Conservation (phyloP, 2,797 vertebrate genomes). For the Austrolebias charrua region DNA sequence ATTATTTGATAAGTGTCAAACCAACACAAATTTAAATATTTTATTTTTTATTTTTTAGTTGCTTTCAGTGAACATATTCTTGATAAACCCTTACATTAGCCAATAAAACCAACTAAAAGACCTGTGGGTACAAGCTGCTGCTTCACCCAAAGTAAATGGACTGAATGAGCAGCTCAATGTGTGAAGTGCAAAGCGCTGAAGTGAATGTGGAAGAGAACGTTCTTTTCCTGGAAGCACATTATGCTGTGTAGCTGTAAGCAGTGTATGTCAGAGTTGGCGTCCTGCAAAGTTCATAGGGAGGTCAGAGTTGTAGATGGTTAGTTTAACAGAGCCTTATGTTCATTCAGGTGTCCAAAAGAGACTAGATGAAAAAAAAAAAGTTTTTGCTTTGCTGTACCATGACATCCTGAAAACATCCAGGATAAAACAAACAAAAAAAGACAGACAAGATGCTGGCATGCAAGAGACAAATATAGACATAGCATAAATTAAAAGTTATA, state of each 20-base stretch:
- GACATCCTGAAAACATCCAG: too few relatives aligned
- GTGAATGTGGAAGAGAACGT: conserved; percentile 35
- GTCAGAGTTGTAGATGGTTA: conserved; percentile 49
- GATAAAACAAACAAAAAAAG: too few relatives aligned
- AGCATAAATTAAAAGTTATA: too few relatives aligned
- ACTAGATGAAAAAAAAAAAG: not conserved
- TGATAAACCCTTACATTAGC: conserved; percentile 3
- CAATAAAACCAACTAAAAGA: conserved; percentile 5
- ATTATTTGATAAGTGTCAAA: not conserved
- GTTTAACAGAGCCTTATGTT: conserved; percentile 28
- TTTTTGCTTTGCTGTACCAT: not conserved
- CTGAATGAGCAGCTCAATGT: conserved; percentile 25
- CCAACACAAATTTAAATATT: not conserved
- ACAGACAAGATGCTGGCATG: too few relatives aligned
- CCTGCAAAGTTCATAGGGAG: conserved; percentile 48
- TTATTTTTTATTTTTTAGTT: not conserved
- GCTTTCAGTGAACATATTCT: not conserved
- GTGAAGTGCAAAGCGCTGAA: conserved; percentile 29
- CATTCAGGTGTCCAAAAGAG: conserved; percentile 4
- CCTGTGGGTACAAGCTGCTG: conserved; percentile 16
- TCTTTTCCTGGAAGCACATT: conserved; percentile 40
- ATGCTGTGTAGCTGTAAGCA: conserved; percentile 42
- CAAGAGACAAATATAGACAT: too few relatives aligned
- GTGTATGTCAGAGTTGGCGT: conserved; percentile 55
- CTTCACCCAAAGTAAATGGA: conserved; percentile 23